Conservation (phyloP, 2,797 vertebrate genomes). For the Rallus crepitans region DNA sequence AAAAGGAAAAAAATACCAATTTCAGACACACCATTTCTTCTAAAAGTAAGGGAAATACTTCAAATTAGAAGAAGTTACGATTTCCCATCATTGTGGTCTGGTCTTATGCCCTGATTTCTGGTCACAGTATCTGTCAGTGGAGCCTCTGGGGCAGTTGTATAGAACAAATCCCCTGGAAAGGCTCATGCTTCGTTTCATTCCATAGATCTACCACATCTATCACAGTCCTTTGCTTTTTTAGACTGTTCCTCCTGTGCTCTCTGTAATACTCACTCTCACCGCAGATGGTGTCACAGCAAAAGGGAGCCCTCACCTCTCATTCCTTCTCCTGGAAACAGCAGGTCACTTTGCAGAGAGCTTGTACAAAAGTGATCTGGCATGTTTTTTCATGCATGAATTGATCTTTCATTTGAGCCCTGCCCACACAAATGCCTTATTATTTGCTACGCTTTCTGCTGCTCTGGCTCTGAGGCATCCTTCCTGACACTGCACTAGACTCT, state of each 20-base stretch:
- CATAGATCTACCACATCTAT: not conserved
- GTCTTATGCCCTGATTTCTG: not conserved
- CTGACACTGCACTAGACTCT: not conserved
- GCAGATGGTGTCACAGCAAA: not conserved
- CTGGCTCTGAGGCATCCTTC: not conserved
- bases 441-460: not conserved
- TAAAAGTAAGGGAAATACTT: not conserved
- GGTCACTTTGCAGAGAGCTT: not conserved
- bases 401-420: not conserved
- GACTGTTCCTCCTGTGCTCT: not conserved
- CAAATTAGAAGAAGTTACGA: not conserved
- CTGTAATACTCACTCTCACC: not conserved
- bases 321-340: not conserved
- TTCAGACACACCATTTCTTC: not conserved
- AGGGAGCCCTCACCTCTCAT: not conserved
- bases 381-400: not conserved
- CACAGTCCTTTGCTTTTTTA: not conserved
- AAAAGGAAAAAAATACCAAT: not conserved
- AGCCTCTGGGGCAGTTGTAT: not conserved
- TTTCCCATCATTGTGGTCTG: not conserved
- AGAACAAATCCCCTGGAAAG: not conserved
- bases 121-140: accelerated
- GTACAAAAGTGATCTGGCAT: not conserved
- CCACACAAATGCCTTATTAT: not conserved
- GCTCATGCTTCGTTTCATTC: not conserved